These are phyloP conservation scores for Ctenoplectra terminalis DNA, from an alignment of 1,140 invertebrate genomes.

Conservation along the genomic window DNA sequence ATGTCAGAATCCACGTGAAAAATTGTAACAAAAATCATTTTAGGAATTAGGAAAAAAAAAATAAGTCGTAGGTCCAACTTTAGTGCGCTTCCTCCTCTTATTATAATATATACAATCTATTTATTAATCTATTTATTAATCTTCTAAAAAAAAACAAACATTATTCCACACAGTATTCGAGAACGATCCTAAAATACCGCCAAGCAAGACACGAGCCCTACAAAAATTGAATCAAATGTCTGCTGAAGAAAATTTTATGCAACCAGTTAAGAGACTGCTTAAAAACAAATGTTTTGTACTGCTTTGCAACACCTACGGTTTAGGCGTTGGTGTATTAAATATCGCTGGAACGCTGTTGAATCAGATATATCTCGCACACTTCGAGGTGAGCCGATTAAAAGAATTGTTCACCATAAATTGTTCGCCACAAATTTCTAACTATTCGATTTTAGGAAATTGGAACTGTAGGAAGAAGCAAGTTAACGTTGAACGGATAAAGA, in stretches of 20 bases:
- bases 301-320: slow-evolving; percentile 87
- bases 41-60: no score
- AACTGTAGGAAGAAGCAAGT: slow-evolving; percentile 5
- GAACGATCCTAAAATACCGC: slow-evolving; percentile 84
- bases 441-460: background rate
- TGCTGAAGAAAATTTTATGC: slow-evolving; percentile 61
- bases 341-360: slow-evolving; percentile 87
- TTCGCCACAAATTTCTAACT: background rate
- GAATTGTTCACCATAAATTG: background rate
- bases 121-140: no score
- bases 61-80: no score
- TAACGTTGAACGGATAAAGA: slow-evolving; percentile 5
- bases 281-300: slow-evolving; percentile 85
- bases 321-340: slow-evolving; percentile 89
- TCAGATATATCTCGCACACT: slow-evolving; percentile 85
- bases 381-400: slow-evolving; percentile 81
- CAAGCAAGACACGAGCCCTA: slow-evolving; percentile 83
- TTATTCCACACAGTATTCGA: slow-evolving; percentile 84
- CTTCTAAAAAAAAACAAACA: no score
- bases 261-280: slow-evolving; percentile 80
- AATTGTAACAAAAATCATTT: no score
- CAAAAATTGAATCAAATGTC: slow-evolving; percentile 67
- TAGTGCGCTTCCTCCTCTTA: no score
- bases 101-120: no score
- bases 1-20: no score